Conservation (phyloP, 2,888 invertebrate species). For the Eristalinus aeneus region DNA sequence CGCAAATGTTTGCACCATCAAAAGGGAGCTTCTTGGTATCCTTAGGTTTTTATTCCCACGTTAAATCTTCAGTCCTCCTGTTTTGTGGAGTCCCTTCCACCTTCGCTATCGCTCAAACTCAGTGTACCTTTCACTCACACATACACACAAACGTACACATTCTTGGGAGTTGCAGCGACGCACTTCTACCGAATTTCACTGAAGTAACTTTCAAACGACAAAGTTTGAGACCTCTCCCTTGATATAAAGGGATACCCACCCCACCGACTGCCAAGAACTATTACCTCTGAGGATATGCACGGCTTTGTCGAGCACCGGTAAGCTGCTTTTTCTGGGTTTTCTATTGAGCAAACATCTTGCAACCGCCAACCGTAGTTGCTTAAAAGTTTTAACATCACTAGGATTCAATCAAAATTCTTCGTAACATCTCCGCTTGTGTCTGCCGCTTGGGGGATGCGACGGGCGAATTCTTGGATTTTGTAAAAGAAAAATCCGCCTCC, state of each 20-base stretch:
- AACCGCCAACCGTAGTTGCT: not conserved
- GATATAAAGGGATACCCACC: not conserved
- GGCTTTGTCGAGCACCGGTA: not conserved
- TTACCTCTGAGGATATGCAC: not conserved
- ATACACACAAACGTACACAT: too few species aligned
- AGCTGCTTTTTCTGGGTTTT: not conserved
- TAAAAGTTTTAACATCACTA: constrained; percentile 48
- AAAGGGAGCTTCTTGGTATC: constrained; percentile 10
- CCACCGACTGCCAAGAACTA: not conserved
- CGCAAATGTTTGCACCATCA: constrained; percentile 58
- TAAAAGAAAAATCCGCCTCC: not conserved
- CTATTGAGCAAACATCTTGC: not conserved
- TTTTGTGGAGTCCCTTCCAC: not conserved
- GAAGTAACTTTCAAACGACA: not conserved
- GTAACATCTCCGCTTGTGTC: not conserved
- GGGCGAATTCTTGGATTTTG: constrained; percentile 5
- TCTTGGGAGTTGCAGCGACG: not conserved
- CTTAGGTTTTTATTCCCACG: not conserved
- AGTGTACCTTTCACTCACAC: not conserved
- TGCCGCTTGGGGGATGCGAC: not conserved
- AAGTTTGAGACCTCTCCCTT: constrained; percentile 6
- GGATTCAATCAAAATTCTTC: constrained; percentile 60
- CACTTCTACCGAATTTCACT: not conserved
- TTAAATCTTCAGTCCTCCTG: not conserved
- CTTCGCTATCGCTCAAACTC: not conserved